phyloP scores from a whole-genome alignment of 2,113 vertebrate species.

The Heterochromis multidens region DNA sequence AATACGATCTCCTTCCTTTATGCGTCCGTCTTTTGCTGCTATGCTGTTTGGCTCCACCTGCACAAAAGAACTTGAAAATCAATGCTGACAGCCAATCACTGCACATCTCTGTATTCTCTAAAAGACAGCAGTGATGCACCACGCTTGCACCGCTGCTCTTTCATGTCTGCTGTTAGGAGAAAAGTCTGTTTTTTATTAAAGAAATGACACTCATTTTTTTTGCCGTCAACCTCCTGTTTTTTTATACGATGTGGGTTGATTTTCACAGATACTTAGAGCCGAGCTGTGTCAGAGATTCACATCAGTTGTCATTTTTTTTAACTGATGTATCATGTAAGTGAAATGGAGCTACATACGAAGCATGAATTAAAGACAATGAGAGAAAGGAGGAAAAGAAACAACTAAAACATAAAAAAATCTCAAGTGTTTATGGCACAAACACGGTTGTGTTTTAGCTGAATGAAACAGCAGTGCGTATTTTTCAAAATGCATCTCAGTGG shows the following conservation, averaged over 20 bases:
- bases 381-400: background rate
- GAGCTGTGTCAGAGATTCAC: background rate
- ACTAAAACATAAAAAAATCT: background rate
- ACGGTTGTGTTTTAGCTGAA: conserved; percentile 4
- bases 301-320: background rate
- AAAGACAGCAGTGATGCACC: background rate
- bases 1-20: conserved; percentile 92
- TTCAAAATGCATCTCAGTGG: conserved; percentile 14
- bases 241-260: background rate
- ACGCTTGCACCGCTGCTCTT: background rate
- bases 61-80: conserved; percentile 16
- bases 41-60: conserved; percentile 94
- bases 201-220: background rate
- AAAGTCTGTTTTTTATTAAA: background rate
- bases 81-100: background rate
- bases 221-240: background rate
- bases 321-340: background rate
- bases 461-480: conserved; percentile 8
- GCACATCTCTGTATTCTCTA: background rate
- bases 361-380: background rate
- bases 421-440: conserved; percentile 2
- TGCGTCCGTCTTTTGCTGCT: conserved; percentile 90
- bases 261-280: background rate
- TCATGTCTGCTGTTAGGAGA: background rate
- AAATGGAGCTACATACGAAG: background rate